phyloP scores from a whole-genome alignment of 30 jellyfish, hydroid and myxozoan species.

The Morbakka virulenta region DNA sequence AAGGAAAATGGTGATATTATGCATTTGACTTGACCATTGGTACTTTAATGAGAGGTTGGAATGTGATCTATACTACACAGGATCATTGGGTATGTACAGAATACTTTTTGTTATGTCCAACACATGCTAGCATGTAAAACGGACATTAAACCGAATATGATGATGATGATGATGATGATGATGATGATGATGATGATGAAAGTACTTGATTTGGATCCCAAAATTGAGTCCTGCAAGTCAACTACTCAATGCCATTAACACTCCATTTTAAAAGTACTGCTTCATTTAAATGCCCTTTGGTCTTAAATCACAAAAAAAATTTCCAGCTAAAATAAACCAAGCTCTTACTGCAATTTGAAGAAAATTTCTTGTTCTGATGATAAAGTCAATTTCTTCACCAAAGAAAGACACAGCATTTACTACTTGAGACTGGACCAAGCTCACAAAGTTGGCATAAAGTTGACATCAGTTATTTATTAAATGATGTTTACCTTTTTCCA shows the following conservation, averaged over 20 bases:
- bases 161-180: not conserved
- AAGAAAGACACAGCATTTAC: constrained; percentile 26
- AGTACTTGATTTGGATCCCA: constrained; percentile 10
- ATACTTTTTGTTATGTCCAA: constrained; percentile 16
- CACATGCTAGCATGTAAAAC: too few relatives aligned
- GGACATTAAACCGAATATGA: too few relatives aligned
- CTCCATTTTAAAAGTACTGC: constrained; percentile 27
- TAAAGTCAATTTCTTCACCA: constrained; percentile 30
- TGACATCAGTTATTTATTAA: too few relatives aligned
- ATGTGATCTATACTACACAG: constrained; percentile 20
- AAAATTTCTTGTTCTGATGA: constrained; percentile 22
- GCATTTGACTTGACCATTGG: constrained; percentile 29
- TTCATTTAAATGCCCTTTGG: too few relatives aligned
- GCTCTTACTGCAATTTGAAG: constrained; percentile 26
- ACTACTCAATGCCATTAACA: constrained; percentile 34
- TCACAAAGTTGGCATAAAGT: too few relatives aligned
- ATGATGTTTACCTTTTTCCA: too few relatives aligned
- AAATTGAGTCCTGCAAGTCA: constrained; percentile 23
- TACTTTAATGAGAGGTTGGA: constrained; percentile 5
- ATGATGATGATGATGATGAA: constrained; percentile 8
- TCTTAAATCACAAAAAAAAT: not conserved
- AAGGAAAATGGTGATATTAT: constrained; percentile 10
- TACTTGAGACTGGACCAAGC: constrained; percentile 41
- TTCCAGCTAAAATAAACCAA: constrained; percentile 9
- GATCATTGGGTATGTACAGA: constrained; percentile 39